phyloP scores from a whole-genome alignment of 2,888 invertebrate species.

The Aricia artaxerxes region DNA sequence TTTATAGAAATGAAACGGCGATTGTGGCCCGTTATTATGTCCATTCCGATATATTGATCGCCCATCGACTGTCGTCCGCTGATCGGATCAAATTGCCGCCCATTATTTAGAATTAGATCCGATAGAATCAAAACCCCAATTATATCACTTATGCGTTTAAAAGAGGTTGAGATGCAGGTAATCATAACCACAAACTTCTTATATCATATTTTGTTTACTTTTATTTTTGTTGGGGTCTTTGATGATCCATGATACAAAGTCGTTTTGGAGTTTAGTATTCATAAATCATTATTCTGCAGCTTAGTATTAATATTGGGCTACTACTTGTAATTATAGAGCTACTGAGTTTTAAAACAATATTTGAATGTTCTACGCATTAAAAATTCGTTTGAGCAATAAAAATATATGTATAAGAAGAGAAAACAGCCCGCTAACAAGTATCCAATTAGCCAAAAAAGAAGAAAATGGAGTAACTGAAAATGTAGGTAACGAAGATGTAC shows the following conservation, averaged over 20 bases:
- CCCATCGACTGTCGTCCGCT: conserved; percentile 79
- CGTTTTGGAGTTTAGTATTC: neutral
- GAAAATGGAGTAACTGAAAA: neutral
- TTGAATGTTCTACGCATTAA: neutral
- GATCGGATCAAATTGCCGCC: conserved; percentile 76
- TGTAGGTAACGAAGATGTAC: too few species aligned
- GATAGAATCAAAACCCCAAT: conserved; percentile 78
- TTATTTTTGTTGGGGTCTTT: conserved; percentile 31
- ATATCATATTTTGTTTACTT: conserved; percentile 33
- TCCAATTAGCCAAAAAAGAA: neutral
- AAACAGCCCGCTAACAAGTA: neutral
- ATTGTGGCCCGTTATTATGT: conserved; percentile 72
- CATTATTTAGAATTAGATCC: conserved; percentile 79
- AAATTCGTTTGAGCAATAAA: neutral
- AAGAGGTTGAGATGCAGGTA: conserved; percentile 71
- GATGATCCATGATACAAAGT: neutral
- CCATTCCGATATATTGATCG: conserved; percentile 80
- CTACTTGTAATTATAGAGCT: neutral
- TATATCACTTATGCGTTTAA: conserved; percentile 81
- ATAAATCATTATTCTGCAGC: neutral
- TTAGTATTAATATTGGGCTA: neutral
- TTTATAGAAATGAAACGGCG: conserved; percentile 80
- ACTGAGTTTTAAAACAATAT: neutral
- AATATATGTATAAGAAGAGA: neutral
- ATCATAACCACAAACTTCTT: conserved; percentile 64